A percentile compares a stretch with the other conserved stretches of the same genome.
These are phyloP conservation scores for Dynastes maya DNA, from an alignment of 2,888 invertebrate genomes.

Conservation along the genomic window DNA sequence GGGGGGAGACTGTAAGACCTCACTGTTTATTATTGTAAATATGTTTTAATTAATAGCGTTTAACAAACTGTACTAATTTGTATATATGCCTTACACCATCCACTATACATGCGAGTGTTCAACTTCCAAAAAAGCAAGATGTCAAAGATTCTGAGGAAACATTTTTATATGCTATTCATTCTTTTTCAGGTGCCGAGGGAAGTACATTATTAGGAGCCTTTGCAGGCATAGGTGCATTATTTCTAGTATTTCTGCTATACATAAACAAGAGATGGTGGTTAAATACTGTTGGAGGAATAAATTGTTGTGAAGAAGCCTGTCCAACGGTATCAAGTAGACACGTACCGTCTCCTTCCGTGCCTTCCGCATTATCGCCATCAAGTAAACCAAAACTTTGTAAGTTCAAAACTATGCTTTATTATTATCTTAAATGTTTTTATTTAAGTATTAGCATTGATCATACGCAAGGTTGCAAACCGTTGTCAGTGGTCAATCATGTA, in stretches of 20 bases:
- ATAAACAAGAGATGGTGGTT: constrained; percentile 86
- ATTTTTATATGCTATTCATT: constrained; percentile 4
- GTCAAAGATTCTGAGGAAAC: too few species aligned
- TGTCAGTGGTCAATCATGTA: too few species aligned
- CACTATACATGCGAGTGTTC: too few species aligned
- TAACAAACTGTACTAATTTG: too few species aligned
- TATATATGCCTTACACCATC: too few species aligned
- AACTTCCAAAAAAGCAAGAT: too few species aligned
- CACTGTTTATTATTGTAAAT: too few species aligned
- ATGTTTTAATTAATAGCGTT: too few species aligned
- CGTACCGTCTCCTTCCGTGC: constrained; percentile 69
- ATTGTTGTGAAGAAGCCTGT: constrained; percentile 76
- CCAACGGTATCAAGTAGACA: constrained; percentile 69
- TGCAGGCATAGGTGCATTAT: constrained; percentile 86
- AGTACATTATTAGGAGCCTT: constrained; percentile 91
- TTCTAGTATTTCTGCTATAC: constrained; percentile 89
- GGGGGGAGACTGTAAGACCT: too few species aligned
- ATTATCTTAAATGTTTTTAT: too few species aligned
- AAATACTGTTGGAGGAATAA: constrained; percentile 76
- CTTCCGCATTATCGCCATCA: constrained; percentile 65
- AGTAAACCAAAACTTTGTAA: constrained; percentile 68
- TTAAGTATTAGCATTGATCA: too few species aligned
- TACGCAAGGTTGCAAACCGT: too few species aligned
- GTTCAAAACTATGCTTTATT: constrained; percentile 52
- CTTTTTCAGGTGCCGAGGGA: constrained; percentile 79